Evolutionary conservation across 2,113 vertebrate genomes (phyloP).

Genomic region (Jaculus jaculus): DNA sequence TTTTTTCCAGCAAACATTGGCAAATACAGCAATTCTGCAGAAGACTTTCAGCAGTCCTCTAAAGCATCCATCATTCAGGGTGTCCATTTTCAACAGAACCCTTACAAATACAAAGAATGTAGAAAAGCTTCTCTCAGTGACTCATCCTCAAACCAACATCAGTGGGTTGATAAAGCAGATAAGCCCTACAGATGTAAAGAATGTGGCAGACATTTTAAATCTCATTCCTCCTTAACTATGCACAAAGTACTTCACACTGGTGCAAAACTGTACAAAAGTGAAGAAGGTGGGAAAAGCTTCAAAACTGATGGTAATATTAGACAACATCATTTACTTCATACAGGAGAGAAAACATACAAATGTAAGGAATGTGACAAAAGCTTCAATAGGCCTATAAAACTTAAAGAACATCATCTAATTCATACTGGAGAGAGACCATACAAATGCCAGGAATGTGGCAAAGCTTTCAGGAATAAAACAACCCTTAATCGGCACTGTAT

Average conservation of each 20-base stretch:
- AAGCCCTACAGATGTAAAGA: neutral
- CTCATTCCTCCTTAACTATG: neutral
- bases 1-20: no score
- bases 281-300: neutral
- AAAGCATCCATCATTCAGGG: neutral
- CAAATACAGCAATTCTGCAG: no score
- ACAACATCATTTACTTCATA: neutral
- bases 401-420: no score
- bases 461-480: no score
- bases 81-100: neutral
- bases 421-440: no score
- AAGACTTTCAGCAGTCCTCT: neutral
- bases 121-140: neutral
- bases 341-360: no score
- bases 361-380: no score
- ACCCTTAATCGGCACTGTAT: no score
- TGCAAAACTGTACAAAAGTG: neutral
- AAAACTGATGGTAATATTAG: neutral
- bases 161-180: neutral
- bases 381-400: no score
- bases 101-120: neutral
- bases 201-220: neutral
- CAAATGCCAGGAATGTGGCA: no score
- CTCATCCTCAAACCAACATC: neutral
- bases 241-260: neutral